Evolutionary conservation across 2,888 invertebrate genomes (phyloP).

Genomic region (Sylvicola fuscatus): DNA sequence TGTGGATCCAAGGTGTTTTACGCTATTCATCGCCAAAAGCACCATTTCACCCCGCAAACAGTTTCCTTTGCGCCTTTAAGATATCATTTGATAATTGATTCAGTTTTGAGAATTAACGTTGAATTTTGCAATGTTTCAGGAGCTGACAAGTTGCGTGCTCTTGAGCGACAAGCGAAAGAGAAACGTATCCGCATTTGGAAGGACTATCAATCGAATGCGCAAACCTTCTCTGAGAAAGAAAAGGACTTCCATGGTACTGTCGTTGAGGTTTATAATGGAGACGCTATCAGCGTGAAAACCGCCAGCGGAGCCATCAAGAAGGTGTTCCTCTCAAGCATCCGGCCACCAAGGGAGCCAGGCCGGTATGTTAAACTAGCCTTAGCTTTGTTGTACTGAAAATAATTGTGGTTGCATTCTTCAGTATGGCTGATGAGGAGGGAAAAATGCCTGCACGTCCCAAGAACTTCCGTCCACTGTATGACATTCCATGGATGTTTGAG

Average conservation of each 20-base stretch:
- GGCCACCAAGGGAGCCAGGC: slow-evolving; percentile 64
- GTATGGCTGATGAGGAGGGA: slow-evolving; percentile 40
- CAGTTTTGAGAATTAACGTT: neutral
- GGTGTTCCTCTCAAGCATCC: slow-evolving; percentile 87
- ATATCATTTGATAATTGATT: neutral
- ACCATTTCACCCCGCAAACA: slow-evolving; percentile 26
- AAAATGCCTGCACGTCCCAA: slow-evolving; percentile 47
- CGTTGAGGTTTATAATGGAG: slow-evolving; percentile 83
- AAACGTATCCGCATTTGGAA: slow-evolving; percentile 76
- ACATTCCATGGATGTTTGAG: slow-evolving; percentile 97
- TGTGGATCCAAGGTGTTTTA: slow-evolving; percentile 18
- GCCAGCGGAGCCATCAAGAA: slow-evolving; percentile 64
- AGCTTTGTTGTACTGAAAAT: slow-evolving; percentile 3
- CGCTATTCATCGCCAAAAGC: slow-evolving; percentile 8
- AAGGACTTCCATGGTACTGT: slow-evolving; percentile 68
- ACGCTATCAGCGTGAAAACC: slow-evolving; percentile 72
- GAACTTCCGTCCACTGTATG: slow-evolving; percentile 79
- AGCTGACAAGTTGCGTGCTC: slow-evolving; percentile 61
- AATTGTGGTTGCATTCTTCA: slow-evolving; percentile 13
- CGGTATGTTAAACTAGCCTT: slow-evolving; percentile 14
- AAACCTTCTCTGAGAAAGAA: slow-evolving; percentile 52
- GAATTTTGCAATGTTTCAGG: slow-evolving; percentile 24
- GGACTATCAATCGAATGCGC: slow-evolving; percentile 60
- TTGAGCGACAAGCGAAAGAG: slow-evolving; percentile 77
- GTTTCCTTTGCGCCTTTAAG: neutral